These are phyloP conservation scores for Pristionchus fissidentatus DNA, from an alignment of 2,888 invertebrate genomes.

Conservation along the genomic window DNA sequence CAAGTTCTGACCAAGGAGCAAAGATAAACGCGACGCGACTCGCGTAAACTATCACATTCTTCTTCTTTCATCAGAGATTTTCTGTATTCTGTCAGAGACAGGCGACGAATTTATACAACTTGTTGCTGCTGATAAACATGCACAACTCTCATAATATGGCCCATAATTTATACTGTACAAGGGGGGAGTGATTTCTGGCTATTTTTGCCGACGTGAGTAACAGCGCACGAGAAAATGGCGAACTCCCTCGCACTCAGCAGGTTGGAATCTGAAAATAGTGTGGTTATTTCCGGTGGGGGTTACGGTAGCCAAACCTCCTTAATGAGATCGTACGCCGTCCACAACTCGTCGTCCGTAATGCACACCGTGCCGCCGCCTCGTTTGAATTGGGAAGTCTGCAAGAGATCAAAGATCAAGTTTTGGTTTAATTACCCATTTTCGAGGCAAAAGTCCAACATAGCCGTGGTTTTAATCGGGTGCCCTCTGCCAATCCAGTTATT, in stretches of 20 bases:
- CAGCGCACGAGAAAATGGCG: no score
- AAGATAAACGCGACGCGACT: no score
- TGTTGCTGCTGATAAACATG: no score
- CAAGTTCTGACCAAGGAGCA: no score
- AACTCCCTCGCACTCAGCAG: background rate
- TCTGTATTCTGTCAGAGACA: background rate
- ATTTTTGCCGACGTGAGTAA: background rate
- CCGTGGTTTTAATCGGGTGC: background rate
- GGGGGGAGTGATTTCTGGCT: background rate
- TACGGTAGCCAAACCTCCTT: slow-evolving; percentile 4
- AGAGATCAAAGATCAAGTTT: slow-evolving; percentile 56
- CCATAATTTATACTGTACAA: slow-evolving; percentile 36
- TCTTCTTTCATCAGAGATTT: no score
- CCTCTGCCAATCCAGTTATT: no score
- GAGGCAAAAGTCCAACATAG: background rate
- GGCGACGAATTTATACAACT: background rate
- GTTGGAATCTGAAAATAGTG: background rate
- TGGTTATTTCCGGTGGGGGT: no score
- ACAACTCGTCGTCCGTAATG: slow-evolving; percentile 82
- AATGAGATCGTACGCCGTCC: slow-evolving; percentile 81
- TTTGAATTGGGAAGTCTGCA: slow-evolving; percentile 83
- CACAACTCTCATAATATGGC: no score
- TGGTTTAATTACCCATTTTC: background rate
- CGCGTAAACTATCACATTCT: no score
- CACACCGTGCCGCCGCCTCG: slow-evolving; percentile 91